Percentiles rank a stretch among this genome's conserved stretches.
Conservation (phyloP, 2,113 vertebrate genomes). For the Macquaria australasica region DNA sequence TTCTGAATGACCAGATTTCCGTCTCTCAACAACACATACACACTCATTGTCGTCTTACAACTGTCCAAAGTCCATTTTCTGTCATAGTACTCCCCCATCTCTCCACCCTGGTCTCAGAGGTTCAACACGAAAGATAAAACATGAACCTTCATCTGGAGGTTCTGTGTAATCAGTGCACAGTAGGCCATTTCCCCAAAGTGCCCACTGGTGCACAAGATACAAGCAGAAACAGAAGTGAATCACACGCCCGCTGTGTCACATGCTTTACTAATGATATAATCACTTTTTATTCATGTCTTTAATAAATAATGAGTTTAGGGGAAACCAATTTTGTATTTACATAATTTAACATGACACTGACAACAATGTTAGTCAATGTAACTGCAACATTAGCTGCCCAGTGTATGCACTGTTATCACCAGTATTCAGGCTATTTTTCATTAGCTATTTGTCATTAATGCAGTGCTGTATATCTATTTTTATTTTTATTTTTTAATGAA, state of each 20-base stretch:
- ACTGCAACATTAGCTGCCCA: neutral
- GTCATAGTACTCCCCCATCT: neutral
- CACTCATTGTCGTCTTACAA: neutral
- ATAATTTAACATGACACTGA: conserved; percentile 3
- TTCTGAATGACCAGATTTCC: neutral
- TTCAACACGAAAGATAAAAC: conserved; percentile 7
- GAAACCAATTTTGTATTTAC: neutral
- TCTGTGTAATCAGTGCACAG: neutral
- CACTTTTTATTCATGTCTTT: neutral
- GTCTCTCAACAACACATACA: neutral
- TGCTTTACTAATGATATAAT: neutral
- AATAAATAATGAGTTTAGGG: neutral
- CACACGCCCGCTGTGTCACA: neutral
- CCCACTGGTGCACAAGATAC: neutral
- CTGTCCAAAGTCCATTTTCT: neutral
- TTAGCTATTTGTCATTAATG: no score
- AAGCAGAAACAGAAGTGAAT: neutral
- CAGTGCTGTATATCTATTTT: no score
- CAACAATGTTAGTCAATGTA: neutral
- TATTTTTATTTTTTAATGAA: neutral
- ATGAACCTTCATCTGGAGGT: neutral
- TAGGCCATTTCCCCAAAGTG: neutral
- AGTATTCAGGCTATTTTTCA: no score
- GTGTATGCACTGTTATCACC: neutral
- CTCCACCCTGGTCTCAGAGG: neutral